A percentile compares a stretch with the other conserved stretches of the same genome.
Evolutionary conservation across 2,113 vertebrate genomes (phyloP).

Genomic region (Chlamydotis undulata): DNA sequence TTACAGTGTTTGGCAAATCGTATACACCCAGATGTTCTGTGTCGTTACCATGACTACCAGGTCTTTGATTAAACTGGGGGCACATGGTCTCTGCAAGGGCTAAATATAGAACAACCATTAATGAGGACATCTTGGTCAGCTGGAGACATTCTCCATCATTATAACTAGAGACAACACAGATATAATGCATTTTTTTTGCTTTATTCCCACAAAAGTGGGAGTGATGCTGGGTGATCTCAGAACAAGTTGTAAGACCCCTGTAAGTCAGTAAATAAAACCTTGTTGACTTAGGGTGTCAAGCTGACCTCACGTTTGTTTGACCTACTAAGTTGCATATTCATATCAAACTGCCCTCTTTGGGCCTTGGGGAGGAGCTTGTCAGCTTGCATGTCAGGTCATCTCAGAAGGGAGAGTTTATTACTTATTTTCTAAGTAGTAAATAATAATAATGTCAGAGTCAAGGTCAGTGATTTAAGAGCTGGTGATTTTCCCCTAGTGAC

Average conservation of each 20-base stretch:
- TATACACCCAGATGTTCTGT: conserved; percentile 25
- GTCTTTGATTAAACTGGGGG: conserved; percentile 56
- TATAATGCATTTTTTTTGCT: neutral
- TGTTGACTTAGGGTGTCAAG: neutral
- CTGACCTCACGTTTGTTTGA: neutral
- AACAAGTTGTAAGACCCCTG: neutral
- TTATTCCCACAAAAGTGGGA: neutral
- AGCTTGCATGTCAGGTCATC: neutral
- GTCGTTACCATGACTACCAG: conserved; percentile 45
- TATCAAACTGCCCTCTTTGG: neutral
- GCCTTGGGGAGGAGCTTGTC: neutral
- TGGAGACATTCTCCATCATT: neutral
- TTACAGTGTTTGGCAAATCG: neutral
- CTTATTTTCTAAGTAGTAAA: neutral
- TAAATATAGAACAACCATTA: conserved; percentile 56
- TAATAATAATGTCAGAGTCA: neutral
- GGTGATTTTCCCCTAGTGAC: neutral
- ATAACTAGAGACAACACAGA: neutral
- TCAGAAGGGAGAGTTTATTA: neutral
- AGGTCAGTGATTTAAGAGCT: neutral
- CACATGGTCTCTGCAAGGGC: neutral
- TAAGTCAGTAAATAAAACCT: neutral
- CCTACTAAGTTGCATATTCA: neutral
- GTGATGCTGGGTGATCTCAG: neutral
- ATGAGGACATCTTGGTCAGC: conserved; percentile 49